A percentile compares a stretch with the other conserved stretches of the same genome.
Evolutionary conservation across 2,888 invertebrate species (phyloP).

Genomic region (Ochlodes sylvanus): DNA sequence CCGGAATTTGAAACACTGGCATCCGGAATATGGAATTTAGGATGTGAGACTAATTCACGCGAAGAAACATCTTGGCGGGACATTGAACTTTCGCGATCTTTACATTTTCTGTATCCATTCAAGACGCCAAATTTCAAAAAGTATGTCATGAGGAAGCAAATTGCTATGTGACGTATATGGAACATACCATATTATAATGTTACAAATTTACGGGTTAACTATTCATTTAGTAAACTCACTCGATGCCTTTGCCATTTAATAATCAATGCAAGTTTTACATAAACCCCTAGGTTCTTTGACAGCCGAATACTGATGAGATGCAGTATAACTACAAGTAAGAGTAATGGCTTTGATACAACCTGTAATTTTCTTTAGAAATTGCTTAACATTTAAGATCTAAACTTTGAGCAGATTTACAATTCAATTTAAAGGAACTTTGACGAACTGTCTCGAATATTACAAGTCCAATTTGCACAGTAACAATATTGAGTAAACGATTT

Average conservation of each 20-base stretch:
- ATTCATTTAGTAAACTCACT: background rate
- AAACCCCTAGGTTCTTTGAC: constrained; percentile 66
- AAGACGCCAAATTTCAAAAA: constrained; percentile 31
- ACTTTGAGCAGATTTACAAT: constrained; percentile 26
- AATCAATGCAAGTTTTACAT: constrained; percentile 73
- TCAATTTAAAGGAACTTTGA: constrained; percentile 30
- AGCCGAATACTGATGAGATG: constrained; percentile 67
- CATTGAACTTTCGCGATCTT: constrained; percentile 56
- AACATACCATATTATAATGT: constrained; percentile 44
- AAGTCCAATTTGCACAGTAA: constrained; percentile 21
- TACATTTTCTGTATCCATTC: constrained; percentile 38
- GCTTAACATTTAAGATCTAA: constrained; percentile 32
- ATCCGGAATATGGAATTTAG: constrained; percentile 62
- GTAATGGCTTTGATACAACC: constrained; percentile 59
- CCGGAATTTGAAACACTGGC: constrained; percentile 54
- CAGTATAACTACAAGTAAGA: constrained; percentile 55
- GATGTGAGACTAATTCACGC: constrained; percentile 72
- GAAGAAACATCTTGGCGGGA: constrained; percentile 67
- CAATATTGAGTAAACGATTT: constrained; percentile 21
- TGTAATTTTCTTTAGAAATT: constrained; percentile 62
- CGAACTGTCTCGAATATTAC: constrained; percentile 27
- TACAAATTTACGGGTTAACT: background rate
- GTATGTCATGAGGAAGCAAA: constrained; percentile 24
- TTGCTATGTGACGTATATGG: constrained; percentile 42
- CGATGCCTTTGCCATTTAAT: constrained; percentile 46